Evolutionary conservation across 2,113 vertebrate species (phyloP), one percentile per base, ranked within the genome.

Genomic region (Cyprinodon brontotheroides): DNA sequence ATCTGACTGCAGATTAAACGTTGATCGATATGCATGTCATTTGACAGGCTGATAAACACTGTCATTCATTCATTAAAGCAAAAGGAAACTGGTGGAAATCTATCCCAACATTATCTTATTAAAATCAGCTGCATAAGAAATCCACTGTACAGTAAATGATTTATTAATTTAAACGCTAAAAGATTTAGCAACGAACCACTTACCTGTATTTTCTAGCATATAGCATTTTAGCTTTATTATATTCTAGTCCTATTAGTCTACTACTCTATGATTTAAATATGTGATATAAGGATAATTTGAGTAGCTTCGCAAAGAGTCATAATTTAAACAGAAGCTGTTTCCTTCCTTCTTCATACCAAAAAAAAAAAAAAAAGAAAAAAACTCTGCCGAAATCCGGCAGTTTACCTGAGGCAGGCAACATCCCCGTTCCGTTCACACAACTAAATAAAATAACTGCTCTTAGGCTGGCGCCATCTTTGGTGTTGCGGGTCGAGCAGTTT

Each of bases 331-430:
- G 12, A 37, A 64, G 40, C 69, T 1, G 83, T 75, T 79, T 88
- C 79, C 71, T 86, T 66, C 89, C 81, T 84, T 71, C 45, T 83
- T 81, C 82, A 85, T 65, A 68, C 79, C 73, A n/a, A 29, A 29
- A 29, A 29, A 29, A 29, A n/a, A 29, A n/a, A 29, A 29, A 29
- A 29, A 29, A 29, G 29, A 29, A 14, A 65, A 75, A 66, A 81
- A 77, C 60, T 89, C 82, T 85, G 75, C 76, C 88, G n/a, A 85
- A 83, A 40, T 11, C 83, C 53, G 79, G 78, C 78, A 61, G 50
- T 17, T 70, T 70, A 53, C 74, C 67, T 14, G 92, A 57, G 17
- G 40, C n/a, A 63, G 70, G 50, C 70, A 47, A 69, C 89, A 87
- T 79, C 48, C 73, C 67, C 73, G 61, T 62, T 40, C 74, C 3